Evolutionary conservation across 2,888 invertebrate genomes (phyloP).

Genomic region (Micropterix aruncella): DNA sequence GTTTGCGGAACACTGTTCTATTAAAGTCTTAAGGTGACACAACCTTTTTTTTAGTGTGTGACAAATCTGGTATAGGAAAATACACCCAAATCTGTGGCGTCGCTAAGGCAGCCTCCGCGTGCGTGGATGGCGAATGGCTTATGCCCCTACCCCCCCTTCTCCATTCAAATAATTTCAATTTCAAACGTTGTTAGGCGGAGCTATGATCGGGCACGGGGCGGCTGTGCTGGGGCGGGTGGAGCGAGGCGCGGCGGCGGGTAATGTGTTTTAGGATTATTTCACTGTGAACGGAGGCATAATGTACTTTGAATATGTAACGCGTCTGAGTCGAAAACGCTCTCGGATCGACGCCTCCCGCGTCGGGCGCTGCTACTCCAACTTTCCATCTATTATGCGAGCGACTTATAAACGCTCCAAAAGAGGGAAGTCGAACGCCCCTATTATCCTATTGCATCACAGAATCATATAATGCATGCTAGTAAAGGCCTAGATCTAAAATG

Average conservation of each 20-base stretch:
- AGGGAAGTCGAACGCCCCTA: too few species aligned
- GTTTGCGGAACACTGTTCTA: too few species aligned
- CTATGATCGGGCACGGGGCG: slow-evolving; percentile 10
- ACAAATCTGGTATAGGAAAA: too few species aligned
- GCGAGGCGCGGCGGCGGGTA: background rate
- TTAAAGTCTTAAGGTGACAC: too few species aligned
- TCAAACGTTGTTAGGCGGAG: slow-evolving; percentile 13
- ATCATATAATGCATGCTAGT: too few species aligned
- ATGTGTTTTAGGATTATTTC: slow-evolving; percentile 13
- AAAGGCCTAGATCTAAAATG: too few species aligned
- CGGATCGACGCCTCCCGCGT: background rate
- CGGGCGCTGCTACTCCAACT: background rate
- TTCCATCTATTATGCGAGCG: background rate
- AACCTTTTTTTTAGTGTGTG: too few species aligned
- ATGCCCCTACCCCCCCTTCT: slow-evolving; percentile 11
- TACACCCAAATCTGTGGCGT: too few species aligned
- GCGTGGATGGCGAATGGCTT: background rate
- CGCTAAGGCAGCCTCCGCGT: background rate
- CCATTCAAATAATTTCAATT: slow-evolving; percentile 14
- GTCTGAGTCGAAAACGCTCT: slow-evolving; percentile 10
- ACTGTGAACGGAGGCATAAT: slow-evolving; percentile 13
- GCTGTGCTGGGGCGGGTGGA: background rate
- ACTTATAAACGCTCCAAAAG: background rate
- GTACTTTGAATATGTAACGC: slow-evolving; percentile 13
- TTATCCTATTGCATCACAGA: too few species aligned